Percentiles rank a stretch among this genome's conserved stretches.
These are phyloP conservation scores for Nymphalis io DNA, from an alignment of 1,140 invertebrate species.

Conservation along the genomic window DNA sequence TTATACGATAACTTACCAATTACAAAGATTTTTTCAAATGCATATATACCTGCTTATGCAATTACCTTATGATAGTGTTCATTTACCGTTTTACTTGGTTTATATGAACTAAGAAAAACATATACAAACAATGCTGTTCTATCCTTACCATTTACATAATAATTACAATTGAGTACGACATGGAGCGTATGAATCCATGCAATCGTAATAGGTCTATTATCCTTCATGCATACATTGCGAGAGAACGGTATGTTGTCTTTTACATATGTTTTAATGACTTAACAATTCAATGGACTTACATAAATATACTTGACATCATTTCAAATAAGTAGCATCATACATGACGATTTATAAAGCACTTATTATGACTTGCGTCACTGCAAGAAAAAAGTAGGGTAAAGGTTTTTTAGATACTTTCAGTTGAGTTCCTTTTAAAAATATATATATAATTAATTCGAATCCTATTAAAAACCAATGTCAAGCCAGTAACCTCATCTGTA, in stretches of 20 bases:
- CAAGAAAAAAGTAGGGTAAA: no score
- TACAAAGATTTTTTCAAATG: no score
- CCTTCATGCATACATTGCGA: background rate
- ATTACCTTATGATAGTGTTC: background rate
- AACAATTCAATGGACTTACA: background rate
- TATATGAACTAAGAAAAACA: no score
- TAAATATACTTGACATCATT: background rate
- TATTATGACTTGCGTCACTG: no score
- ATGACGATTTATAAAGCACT: no score
- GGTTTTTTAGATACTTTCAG: no score
- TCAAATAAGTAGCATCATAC: background rate
- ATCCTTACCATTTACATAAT: background rate
- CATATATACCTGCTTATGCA: background rate
- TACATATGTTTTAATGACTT: background rate
- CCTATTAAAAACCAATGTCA: no score
- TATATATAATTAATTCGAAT: no score
- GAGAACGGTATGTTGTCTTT: background rate
- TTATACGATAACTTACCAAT: no score
- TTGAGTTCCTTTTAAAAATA: no score
- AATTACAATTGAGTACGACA: slow-evolving; percentile 1
- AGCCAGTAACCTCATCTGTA: no score
- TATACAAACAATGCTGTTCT: background rate
- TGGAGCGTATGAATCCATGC: slow-evolving; percentile 8
- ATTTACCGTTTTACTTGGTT: background rate
- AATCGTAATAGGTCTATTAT: background rate